Evolutionary conservation across 2,797 vertebrate species (phyloP), one percentile per base, ranked within the genome.

Genomic region (Gymnodraco acuticeps): DNA sequence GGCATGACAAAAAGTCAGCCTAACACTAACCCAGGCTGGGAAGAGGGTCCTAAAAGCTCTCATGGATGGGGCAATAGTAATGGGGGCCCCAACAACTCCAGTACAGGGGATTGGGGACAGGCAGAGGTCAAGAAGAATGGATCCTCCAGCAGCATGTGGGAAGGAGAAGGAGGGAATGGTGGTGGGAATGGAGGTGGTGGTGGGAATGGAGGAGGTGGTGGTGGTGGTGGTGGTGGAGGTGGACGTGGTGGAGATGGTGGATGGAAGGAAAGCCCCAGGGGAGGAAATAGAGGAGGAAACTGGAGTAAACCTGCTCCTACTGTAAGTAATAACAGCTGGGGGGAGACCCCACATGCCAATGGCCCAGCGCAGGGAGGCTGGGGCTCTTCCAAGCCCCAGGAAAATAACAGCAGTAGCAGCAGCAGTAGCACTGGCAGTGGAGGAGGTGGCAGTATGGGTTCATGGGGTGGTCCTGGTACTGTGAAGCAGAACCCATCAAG

Each of bases 401-500:
- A 99, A 91, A 92, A 90, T 74, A 38, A 38, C 33, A 38, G 33
- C 33, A 38, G 33, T 38, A 91, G 93, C 78, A 92, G 78, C 72
- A 87, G 83, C 63, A 95, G 83, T 91, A 96, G 91, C 68, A 91
- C 79, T 66, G 92, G 90, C 20, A 93, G 89, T 38, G 91, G 91
- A 70, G 92, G 90, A 72, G 91, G 90, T 52, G 92, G 90, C 31
- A 91, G 89, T 70, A 94, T 95, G 78, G 94, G 94, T 27, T 95
- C 93, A 64, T 98, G 98, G 98, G 97, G 96, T 83, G 96, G 96
- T 87, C 95, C 97, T 79, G 93, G 95, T 89, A 96, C 97, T 88
- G 96, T 97, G 23, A 99, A 98, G 91, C 97, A 97, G 93, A 94
- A 93, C 52, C 88, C 93, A 80, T 92, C 96, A 17, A 93, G 93